Evolutionary conservation across 2,797 vertebrate genomes (phyloP).

Genomic region (Neosalanx taihuensis): DNA sequence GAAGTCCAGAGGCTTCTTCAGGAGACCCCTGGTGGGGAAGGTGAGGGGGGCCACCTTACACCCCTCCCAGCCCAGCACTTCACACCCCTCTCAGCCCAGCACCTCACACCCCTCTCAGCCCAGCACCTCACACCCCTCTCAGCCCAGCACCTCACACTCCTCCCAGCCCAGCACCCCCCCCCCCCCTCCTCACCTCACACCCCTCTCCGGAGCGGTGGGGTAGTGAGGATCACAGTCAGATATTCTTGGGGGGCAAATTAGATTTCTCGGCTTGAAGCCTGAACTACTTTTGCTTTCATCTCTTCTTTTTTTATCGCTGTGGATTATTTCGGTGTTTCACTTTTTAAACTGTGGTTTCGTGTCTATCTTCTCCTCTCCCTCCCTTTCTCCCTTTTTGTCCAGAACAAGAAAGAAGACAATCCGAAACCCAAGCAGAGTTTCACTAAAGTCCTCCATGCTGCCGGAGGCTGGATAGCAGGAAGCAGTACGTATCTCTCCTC

Average conservation of each 20-base stretch:
- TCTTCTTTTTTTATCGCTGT: neutral
- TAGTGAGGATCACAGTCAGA: neutral
- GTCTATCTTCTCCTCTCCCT: neutral
- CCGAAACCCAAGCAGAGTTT: conserved; percentile 72
- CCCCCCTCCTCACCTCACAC: neutral
- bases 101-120: neutral
- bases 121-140: neutral
- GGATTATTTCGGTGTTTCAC: too few relatives aligned
- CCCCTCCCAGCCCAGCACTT: neutral
- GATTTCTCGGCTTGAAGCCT: neutral
- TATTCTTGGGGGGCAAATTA: neutral
- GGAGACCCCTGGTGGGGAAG: conserved; percentile 71
- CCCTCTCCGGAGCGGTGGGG: neutral
- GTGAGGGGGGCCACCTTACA: conserved; percentile 47
- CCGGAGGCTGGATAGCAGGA: conserved; percentile 72
- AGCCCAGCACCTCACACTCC: neutral
- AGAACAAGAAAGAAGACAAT: conserved; percentile 74
- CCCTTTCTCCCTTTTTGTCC: neutral
- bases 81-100: too few relatives aligned
- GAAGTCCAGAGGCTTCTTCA: conserved; percentile 85
- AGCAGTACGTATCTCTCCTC: conserved; percentile 68
- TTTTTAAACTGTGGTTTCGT: neutral
- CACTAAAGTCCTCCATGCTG: conserved; percentile 69
- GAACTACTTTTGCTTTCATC: neutral
- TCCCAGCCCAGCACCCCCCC: neutral